Evolutionary conservation across 2,888 invertebrate genomes (phyloP).

Genomic region (Ophion ventricosus): DNA sequence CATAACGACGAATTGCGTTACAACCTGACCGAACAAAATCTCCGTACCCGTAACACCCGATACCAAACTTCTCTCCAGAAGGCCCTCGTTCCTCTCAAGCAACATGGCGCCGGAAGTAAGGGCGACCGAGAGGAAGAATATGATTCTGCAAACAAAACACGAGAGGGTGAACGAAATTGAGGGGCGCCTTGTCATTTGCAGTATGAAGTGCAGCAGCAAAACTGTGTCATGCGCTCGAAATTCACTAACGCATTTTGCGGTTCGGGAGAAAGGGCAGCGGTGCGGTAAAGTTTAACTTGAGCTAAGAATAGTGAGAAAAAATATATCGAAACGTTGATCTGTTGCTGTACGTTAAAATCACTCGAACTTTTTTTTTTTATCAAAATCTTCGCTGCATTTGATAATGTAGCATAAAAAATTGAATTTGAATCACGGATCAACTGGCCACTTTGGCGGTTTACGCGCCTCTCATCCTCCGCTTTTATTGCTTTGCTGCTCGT

Average conservation of each 20-base stretch:
- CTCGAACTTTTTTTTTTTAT: not conserved
- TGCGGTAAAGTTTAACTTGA: too few relatives aligned
- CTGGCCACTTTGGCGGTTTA: too few relatives aligned
- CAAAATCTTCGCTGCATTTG: too few relatives aligned
- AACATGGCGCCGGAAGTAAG: conserved; percentile 95
- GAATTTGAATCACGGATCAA: too few relatives aligned
- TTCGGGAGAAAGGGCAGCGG: not conserved
- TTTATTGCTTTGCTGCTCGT: too few relatives aligned
- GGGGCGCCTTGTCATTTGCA: too few relatives aligned
- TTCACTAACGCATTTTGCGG: not conserved
- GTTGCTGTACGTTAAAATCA: too few relatives aligned
- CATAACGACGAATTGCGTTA: conserved; percentile 95
- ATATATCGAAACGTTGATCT: too few relatives aligned
- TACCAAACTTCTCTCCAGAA: conserved; percentile 94
- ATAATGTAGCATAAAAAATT: too few relatives aligned
- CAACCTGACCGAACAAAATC: conserved; percentile 93
- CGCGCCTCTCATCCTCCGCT: too few relatives aligned
- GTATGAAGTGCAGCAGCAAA: too few relatives aligned
- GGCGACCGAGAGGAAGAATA: conserved; percentile 97
- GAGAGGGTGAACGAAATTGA: conserved; percentile 12
- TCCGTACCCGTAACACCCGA: conserved; percentile 91
- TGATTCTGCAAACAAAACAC: conserved; percentile 86
- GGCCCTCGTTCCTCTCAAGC: conserved; percentile 94
- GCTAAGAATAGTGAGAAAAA: too few relatives aligned
- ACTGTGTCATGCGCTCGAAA: not conserved